phyloP scores from a whole-genome alignment of 2,888 invertebrate genomes.

The Euphydryas editha region DNA sequence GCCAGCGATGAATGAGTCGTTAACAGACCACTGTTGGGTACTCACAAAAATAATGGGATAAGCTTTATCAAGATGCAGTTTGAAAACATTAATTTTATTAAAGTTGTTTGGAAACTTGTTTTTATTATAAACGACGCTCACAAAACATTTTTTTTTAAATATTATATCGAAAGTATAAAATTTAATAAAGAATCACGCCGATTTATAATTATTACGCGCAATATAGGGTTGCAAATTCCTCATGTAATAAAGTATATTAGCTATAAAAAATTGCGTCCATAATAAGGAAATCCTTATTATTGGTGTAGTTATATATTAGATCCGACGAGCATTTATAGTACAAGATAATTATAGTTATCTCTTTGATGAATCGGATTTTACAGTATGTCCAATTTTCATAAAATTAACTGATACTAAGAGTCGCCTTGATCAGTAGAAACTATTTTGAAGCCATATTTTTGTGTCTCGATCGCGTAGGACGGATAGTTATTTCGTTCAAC shows the following conservation, averaged over 20 bases:
- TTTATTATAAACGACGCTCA: neutral
- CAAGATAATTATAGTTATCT: no score
- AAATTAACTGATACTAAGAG: neutral
- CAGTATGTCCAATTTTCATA: neutral
- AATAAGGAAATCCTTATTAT: slow-evolving; percentile 3
- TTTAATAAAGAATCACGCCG: no score
- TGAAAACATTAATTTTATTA: slow-evolving; percentile 19
- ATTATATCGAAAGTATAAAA: no score
- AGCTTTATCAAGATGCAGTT: slow-evolving; percentile 25
- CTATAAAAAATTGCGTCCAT: slow-evolving; percentile 1
- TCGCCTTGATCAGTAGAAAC: neutral
- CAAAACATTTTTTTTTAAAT: neutral
- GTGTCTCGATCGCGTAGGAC: slow-evolving; percentile 65
- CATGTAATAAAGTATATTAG: neutral
- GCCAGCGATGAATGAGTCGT: slow-evolving; percentile 71
- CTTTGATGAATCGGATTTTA: neutral
- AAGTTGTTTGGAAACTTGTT: slow-evolving; percentile 21
- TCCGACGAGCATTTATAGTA: neutral
- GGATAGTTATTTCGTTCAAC: slow-evolving; percentile 79
- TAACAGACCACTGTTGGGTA: slow-evolving; percentile 51
- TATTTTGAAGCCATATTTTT: slow-evolving; percentile 18
- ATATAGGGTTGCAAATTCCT: neutral
- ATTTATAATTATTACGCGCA: no score
- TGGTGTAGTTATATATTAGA: neutral
- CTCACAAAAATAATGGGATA: slow-evolving; percentile 27